Evolutionary conservation across 2,113 vertebrate species (phyloP), one percentile per base, ranked within the genome.

Genomic region (Sisor rabdophorus): DNA sequence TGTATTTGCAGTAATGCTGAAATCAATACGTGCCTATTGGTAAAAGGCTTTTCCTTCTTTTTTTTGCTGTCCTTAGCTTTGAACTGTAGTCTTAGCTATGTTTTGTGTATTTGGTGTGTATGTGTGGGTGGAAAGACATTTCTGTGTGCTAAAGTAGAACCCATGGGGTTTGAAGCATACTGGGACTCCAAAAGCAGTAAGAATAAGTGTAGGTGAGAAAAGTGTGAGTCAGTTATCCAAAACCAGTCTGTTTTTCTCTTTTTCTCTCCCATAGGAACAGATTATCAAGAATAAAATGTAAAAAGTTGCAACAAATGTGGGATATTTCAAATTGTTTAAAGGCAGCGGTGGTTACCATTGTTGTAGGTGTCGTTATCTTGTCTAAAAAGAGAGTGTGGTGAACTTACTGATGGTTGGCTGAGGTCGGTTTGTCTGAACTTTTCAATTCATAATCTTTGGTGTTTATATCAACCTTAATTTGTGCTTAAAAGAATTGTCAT

Each of bases 191-290:
- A 44, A 63, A 71, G 77, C n/a, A 53, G 58, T 63, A 75, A 69
- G 76, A 82, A 79, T 20, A 77, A 71, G 76, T 73, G 73, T 64
- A 40, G 44, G 75, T 63, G 59, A 83, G 71, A 78, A 85, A 69
- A 73, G 71, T 44, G 76, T 82, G 81, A 82, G 77, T 79, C 77
- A 82, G 19, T 84, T 77, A 78, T 86, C 83, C 85, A 81, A 85
- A 84, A 80, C 81, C 73, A 84, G 80, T 22, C 73, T 80, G 79
- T 85, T 74, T 72, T 84, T 79, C 58, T 78, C 11, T 26, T 36
- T 52, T 20, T 4, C 80, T 84, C 79, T 79, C 50, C 56, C 15
- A 59, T 3, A 24, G 24, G 56, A 59, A 59, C 22, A 24, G 56
- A 15, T 15, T 26, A 58, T 58, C 26, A 26, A 28, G 11, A 28